A percentile compares a stretch with the other conserved stretches of the same genome.
These are phyloP conservation scores for Taurulus bubalis DNA, from an alignment of 2,113 vertebrate genomes.

Conservation along the genomic window DNA sequence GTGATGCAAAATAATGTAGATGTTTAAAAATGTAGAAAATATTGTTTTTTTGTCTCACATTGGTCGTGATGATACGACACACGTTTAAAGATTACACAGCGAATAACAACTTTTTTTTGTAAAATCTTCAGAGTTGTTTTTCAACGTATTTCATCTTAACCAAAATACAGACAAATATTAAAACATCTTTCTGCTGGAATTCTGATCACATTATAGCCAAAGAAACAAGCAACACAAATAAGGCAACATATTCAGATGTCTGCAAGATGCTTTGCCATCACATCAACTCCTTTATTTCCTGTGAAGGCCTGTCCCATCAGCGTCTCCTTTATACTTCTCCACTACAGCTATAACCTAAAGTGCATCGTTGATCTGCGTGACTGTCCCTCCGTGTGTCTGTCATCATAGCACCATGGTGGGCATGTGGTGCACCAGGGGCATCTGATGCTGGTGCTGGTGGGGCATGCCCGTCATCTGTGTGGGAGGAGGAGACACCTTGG, in stretches of 20 bases:
- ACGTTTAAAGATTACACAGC: constrained; percentile 13
- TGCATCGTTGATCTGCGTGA: constrained; percentile 61
- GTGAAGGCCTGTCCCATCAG: neutral
- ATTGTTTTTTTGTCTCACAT: neutral
- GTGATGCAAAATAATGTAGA: constrained; percentile 19
- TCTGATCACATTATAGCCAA: constrained; percentile 22
- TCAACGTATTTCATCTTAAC: constrained; percentile 6
- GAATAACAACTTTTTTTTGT: neutral
- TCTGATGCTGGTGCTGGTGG: constrained; percentile 80
- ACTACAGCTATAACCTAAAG: constrained; percentile 66
- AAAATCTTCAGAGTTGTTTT: constrained; percentile 15
- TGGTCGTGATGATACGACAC: constrained; percentile 14
- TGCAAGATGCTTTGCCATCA: constrained; percentile 39
- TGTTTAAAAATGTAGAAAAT: constrained; percentile 10
- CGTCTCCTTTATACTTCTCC: constrained; percentile 19
- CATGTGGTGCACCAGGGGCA: constrained; percentile 87
- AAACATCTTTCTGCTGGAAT: constrained; percentile 26
- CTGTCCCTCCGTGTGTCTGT: constrained; percentile 15
- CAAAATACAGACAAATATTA: constrained; percentile 21
- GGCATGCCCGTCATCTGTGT: constrained; percentile 73
- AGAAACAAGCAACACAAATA: constrained; percentile 32
- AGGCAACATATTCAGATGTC: constrained; percentile 22
- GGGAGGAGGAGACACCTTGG: constrained; percentile 83
- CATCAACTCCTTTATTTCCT: constrained; percentile 13
- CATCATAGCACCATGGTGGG: constrained; percentile 94